These are phyloP conservation scores for Deroplatys truncata DNA, from an alignment of 2,888 invertebrate genomes.

Conservation along the genomic window DNA sequence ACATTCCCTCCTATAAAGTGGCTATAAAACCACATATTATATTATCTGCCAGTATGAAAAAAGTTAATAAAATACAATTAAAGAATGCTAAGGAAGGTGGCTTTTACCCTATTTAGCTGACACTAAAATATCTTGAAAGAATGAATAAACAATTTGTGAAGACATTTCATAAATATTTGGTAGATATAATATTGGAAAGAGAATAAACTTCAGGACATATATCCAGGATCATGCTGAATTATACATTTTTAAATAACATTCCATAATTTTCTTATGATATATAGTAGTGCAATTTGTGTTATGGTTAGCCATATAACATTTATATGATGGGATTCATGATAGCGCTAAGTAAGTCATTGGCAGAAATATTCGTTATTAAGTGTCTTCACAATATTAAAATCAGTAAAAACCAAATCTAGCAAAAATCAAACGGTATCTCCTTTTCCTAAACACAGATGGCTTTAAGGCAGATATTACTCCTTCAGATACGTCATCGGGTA, in stretches of 20 bases:
- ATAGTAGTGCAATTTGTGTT: conserved; percentile 20
- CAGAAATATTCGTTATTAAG: conserved; percentile 13
- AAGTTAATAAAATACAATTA: not conserved
- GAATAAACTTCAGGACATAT: conserved; percentile 19
- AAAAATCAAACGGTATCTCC: not conserved
- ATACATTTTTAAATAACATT: conserved; percentile 21
- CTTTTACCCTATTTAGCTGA: conserved; percentile 15
- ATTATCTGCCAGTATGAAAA: not conserved
- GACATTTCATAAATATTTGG: conserved; percentile 28
- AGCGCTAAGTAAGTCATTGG: not conserved
- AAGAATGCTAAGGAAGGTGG: conserved; percentile 13
- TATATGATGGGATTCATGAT: conserved; percentile 2
- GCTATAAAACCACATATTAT: not conserved
- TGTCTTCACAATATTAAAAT: conserved; percentile 27
- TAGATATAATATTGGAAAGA: conserved; percentile 19
- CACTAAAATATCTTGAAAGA: conserved; percentile 32
- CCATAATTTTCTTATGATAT: conserved; percentile 18
- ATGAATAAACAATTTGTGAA: conserved; percentile 24
- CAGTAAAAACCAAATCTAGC: not conserved
- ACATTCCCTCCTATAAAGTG: not conserved
- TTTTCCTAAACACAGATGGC: not conserved
- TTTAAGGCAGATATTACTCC: conserved; percentile 29
- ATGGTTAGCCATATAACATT: conserved; percentile 15
- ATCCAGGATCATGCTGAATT: not conserved
- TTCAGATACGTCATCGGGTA: conserved; percentile 29